Evolutionary conservation across 2,797 vertebrate genomes (phyloP), one percentile per base, ranked within the genome.

Genomic region (Thunnus albacares): DNA sequence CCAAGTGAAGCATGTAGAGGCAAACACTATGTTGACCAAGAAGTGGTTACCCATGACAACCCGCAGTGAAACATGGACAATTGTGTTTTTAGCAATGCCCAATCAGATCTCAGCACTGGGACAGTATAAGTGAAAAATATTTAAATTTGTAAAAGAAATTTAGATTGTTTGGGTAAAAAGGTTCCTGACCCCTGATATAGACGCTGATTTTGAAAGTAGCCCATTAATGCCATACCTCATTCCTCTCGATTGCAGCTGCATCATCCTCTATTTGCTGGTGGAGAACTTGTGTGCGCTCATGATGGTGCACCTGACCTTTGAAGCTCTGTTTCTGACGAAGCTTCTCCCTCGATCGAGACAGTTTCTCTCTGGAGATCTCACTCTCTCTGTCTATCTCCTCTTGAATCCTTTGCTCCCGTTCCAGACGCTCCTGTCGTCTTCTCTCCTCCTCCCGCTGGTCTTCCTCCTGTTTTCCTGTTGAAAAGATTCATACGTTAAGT

Each of bases 311-410:
- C 24, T 56, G 53, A 26, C 53, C 53, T 26, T 6, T 24, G 53
- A 56, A 14, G 22, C 53, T 56, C 53, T 12, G 53, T 56, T 56
- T 56, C 24, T 22, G 5, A 24, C 53, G 12, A 56, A 56, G 53
- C 22, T 56, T 22, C 53, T 56, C 53, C n/a, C n/a, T 56, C 6
- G 53, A 22, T 6, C 6, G 53, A 56, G 53, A 26, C n/a, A 56
- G 53, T 26, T 56, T 26, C 9, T 22, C 10, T 56, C 53, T 56
- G 22, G 53, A 56, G n/a, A 12, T 22, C 24, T 56, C 53, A 56
- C 53, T 56, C 53, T 56, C 53, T 26, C 53, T 56, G n/a, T 56
- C 53, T 15, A 56, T 12, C 53, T 56, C 22, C 53, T 56, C n/a
- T 15, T 56, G 53, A 56, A 56, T 56, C 53, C 53, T 56, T 24